Base-by-base conservation (phyloP, 1,140 invertebrate species). In the Alviniconcha marisindica region DNA sequence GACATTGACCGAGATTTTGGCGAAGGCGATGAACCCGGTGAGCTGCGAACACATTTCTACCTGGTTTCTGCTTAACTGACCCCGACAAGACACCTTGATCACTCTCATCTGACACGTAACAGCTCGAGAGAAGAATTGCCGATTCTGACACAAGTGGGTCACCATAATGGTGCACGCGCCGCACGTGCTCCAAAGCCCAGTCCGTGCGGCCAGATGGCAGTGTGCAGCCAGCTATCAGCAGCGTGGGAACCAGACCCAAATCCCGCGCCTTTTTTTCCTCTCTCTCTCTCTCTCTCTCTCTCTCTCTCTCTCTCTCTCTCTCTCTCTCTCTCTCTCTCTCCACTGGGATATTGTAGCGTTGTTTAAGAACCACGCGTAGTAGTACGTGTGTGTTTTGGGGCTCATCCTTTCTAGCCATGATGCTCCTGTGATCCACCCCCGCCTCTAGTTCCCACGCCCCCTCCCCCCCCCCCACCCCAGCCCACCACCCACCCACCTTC, bases 111-210 rank as follows among this genome's bases (percentile, higher is more conserved):
- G 44, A 48, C 18, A 18, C 44, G 44, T 48, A 48, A 48, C 44
- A 48, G 44, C 44, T 48, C 18, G 44, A 18, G 44, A 18, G 44
- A 48, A 48, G 44, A 48, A 5, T 5, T 18, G 44, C 44, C 7
- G 44, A 48, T 48, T 28, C 40, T 71, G 69, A 71, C 69, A 71
- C 69, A 71, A 71, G 33, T 71, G 69, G 69, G 69, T 71, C 36
- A 71, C 69, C 69, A 21, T 71, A 71, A 69, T 5, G 0, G 38
- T 40, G 36, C 69, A 71, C 69, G 69, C 33, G 69, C 24, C 36
- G 36, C 69, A 40, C 69, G 69, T 40, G 69, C 69, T 33, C 24
- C 18, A 33, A 36, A 31, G 33, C 63, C 7, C 31, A 24, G 10
- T 5, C 18, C 3, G 36, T 24, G 36, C 14, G 36, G 36, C 69